Conservation (phyloP, 2,888 invertebrate genomes). For the Stenoptilia bipunctidactyla region DNA sequence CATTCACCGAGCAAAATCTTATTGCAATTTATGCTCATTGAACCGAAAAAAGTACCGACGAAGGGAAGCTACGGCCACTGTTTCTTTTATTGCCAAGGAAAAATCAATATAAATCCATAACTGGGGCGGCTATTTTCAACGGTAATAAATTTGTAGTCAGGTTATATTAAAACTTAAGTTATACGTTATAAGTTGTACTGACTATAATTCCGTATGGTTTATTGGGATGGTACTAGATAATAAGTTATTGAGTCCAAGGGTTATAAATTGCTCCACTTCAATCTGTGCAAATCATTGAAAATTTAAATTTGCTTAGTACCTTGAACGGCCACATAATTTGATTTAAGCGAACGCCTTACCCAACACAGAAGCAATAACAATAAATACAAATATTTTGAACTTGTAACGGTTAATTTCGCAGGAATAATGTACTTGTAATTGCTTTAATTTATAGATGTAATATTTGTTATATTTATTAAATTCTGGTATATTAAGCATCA, state of each 20-base stretch:
- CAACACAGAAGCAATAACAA: constrained; percentile 53
- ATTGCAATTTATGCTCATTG: constrained; percentile 69
- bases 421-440: too few species aligned
- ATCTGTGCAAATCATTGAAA: constrained; percentile 56
- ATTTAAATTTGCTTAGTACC: constrained; percentile 69
- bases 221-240: constrained; percentile 45
- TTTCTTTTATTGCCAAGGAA: constrained; percentile 61
- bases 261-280: constrained; percentile 24
- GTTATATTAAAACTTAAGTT: constrained; percentile 4
- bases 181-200: constrained; percentile 32
- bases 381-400: constrained; percentile 44
- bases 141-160: constrained; percentile 17
- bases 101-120: constrained; percentile 61
- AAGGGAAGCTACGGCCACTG: constrained; percentile 55
- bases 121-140: constrained; percentile 30
- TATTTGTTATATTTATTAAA: too few species aligned
- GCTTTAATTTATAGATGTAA: too few species aligned
- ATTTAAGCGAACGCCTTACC: constrained; percentile 42
- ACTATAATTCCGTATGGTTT: constrained; percentile 58
- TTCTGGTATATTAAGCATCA: too few species aligned
- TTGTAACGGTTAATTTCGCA: neutral
- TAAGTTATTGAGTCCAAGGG: constrained; percentile 56
- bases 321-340: constrained; percentile 50
- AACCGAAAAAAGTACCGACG: constrained; percentile 53
- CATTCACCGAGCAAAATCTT: constrained; percentile 58